phyloP scores from a whole-genome alignment of 2,113 vertebrate species.

The Sitta europaea region DNA sequence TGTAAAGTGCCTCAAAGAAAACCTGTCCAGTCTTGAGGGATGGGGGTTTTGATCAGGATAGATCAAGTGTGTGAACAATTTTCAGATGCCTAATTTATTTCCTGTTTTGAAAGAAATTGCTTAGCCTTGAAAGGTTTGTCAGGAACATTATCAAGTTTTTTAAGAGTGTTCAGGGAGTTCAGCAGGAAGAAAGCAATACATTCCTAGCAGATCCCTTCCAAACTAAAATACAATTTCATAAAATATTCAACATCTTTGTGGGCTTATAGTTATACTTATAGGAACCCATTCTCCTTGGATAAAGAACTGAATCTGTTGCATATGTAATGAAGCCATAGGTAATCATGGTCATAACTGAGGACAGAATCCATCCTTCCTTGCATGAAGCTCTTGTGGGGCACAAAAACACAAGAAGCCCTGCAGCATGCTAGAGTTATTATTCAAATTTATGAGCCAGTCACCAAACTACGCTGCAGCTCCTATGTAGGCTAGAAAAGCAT shows the following conservation, averaged over 20 bases:
- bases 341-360: conserved; percentile 15
- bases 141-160: conserved; percentile 49
- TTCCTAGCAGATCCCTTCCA: conserved; percentile 28
- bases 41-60: neutral
- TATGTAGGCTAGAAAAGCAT: neutral
- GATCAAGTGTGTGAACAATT: conserved; percentile 24
- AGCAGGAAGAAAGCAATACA: conserved; percentile 37
- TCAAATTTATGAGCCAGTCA: conserved; percentile 2
- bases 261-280: conserved; percentile 47
- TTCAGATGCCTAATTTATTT: conserved; percentile 39
- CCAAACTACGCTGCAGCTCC: neutral
- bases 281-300: conserved; percentile 28
- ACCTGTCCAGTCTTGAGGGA: neutral
- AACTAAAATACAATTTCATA: conserved; percentile 47
- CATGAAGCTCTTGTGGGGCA: neutral
- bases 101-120: conserved; percentile 50
- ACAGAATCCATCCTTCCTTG: neutral
- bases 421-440: neutral
- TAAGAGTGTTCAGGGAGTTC: conserved; percentile 41
- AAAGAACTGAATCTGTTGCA: conserved; percentile 35
- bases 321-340: conserved; percentile 28
- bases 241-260: conserved; percentile 59
- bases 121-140: conserved; percentile 61
- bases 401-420: neutral
- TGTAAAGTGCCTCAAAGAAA: conserved; percentile 15